Conservation (phyloP, 2,888 invertebrate species). For the Stenodera caucasica region DNA sequence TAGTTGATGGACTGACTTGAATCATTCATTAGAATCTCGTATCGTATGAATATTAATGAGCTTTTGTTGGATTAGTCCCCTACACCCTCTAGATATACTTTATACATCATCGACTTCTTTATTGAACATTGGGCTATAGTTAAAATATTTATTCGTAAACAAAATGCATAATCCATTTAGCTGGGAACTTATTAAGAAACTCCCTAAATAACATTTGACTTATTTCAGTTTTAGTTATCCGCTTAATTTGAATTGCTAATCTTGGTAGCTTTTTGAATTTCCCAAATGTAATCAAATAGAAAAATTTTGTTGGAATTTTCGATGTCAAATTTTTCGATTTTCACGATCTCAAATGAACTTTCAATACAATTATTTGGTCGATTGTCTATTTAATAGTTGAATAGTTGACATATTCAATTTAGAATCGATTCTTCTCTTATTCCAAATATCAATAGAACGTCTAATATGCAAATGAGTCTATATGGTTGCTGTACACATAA, state of each 20-base stretch:
- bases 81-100: neutral
- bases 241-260: slow-evolving; percentile 27
- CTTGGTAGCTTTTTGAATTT: slow-evolving; percentile 20
- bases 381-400: no score
- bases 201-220: slow-evolving; percentile 22
- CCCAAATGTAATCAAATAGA: slow-evolving; percentile 24
- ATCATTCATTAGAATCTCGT: slow-evolving; percentile 45
- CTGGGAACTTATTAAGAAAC: slow-evolving; percentile 20
- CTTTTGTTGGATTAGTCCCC: slow-evolving; percentile 13
- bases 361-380: no score
- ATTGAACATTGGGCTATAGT: slow-evolving; percentile 1
- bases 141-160: slow-evolving; percentile 26
- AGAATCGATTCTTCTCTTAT: neutral
- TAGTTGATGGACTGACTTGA: slow-evolving; percentile 40
- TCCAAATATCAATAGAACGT: neutral
- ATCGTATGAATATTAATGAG: slow-evolving; percentile 38
- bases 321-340: no score
- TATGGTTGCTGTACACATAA: neutral
- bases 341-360: no score
- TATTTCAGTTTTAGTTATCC: slow-evolving; percentile 21
- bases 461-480: neutral
- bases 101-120: slow-evolving; percentile 17
- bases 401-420: no score
- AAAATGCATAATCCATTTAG: slow-evolving; percentile 19
- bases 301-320: no score